Base-by-base conservation (phyloP, 2,113 vertebrate genomes). In the Albula goreensis region DNA sequence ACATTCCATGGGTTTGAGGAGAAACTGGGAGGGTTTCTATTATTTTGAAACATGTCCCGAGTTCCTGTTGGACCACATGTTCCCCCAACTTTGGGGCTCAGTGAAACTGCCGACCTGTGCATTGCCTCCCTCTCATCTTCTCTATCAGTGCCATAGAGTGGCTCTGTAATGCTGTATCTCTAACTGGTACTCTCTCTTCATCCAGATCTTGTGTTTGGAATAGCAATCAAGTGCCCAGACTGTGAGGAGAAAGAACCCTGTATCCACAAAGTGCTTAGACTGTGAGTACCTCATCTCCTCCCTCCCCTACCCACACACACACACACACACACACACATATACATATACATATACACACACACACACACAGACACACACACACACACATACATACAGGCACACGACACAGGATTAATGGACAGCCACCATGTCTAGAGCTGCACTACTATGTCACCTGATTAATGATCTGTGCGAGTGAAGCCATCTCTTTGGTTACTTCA, bases 201-300 rank as follows among this genome's bases (percentile, higher is more conserved):
- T 60, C 50, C 81, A 86, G 66, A 77, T 25, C 5, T 12, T 83
- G 50, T 13, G 17, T 49, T 82, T 70, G 49, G 81, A 86, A 48
- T 83, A 86, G 52, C 78, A 52, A 48, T 86, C 9, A 85, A 66
- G 85, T 78, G 70, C 22, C 31, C 4, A 50, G 82, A 0, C 0
- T 49, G 78, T 66, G 83, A 63, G 17, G 56, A 83, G 80, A 82
- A 82, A 19, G 31, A n/a, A 82, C 50, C 70, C 6, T 11, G 53
- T 79, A 31, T 0, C 86, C 48, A 15, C 0, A 66, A 50, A 60
- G 70, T 87, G 79, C 87, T 56, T 0, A 5, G 80, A 78, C 0
- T 3, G 0, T 85, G 66, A 85, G 84, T 86, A 80, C 86, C 80
- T 3, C 22, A 0, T 0, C 57, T 66, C 0, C 80, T 41, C 0